These are phyloP conservation scores for Cyanoderma ruficeps DNA, from an alignment of 2,113 vertebrate genomes.

Conservation along the genomic window DNA sequence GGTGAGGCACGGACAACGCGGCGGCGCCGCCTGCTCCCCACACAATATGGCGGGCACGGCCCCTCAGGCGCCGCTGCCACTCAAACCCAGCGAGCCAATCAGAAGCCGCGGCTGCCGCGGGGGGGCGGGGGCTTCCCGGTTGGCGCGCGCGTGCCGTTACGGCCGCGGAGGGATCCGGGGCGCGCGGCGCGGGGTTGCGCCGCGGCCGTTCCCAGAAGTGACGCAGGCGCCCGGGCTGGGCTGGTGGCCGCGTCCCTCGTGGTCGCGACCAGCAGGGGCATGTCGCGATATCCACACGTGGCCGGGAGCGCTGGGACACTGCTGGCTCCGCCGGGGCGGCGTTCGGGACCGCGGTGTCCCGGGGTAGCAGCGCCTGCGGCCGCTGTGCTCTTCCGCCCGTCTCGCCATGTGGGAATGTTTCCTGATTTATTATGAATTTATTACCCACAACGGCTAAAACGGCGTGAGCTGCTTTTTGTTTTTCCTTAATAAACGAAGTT, in stretches of 20 bases:
- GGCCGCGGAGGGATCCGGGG: background rate
- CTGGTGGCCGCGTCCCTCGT: accelerated
- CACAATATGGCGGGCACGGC: background rate
- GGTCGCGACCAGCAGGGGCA: accelerated
- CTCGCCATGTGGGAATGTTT: accelerated
- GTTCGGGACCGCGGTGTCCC: accelerated
- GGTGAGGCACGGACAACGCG: accelerated
- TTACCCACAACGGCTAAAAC: accelerated
- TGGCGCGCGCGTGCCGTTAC: accelerated
- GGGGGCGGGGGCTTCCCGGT: accelerated
- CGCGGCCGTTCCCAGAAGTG: background rate
- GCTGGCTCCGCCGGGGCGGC: too few relatives aligned
- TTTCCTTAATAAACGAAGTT: accelerated
- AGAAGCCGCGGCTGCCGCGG: accelerated
- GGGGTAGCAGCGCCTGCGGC: accelerated
- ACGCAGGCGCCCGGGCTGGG: accelerated
- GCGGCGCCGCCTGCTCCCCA: background rate
- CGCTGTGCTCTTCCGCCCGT: background rate
- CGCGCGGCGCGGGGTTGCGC: background rate
- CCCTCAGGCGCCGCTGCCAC: background rate
- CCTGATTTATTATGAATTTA: accelerated
- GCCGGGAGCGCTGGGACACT: background rate
- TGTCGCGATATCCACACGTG: background rate
- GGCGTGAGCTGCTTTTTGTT: accelerated
- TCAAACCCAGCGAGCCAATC: background rate